Evolutionary conservation across 2,888 invertebrate species (phyloP), one percentile per base, ranked within the genome.

Genomic region (Osmoderma eremita): DNA sequence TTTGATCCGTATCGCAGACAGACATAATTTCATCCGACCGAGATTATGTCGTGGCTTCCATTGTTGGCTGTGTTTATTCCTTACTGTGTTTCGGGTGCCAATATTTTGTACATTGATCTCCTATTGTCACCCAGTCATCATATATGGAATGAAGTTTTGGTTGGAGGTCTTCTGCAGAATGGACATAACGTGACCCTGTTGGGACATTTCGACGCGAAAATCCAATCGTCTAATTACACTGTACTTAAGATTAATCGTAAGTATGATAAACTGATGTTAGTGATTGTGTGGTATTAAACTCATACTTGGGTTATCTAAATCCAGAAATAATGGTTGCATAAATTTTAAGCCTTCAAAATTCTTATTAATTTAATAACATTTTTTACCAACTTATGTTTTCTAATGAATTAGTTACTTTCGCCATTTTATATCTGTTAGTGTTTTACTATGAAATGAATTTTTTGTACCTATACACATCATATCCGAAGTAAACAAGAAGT

Each of bases 181-280:
- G 70, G 71, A 17, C 71, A 72, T 17, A 72, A 72, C 39, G 63
- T 72, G 0, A 72, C 72, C 2, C 20, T 70, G 30, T 10, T 72
- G 8, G 63, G 68, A 1, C 67, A 68, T 22, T 67, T 67, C 36
- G 30, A 20, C 15, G 20, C 58, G 1, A 67, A 51, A 17, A 18
- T 56, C n/a, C 63, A 61, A 22, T 61, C 45, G 4, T 42, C 61
- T 10, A 72, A 71, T 62, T 71, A 67, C 41, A 69, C 70, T 1
- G 58, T 71, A n/a, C 13, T 70, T 13, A 24, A 62, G 6, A n/a
- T 72, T 0, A 56, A 67, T 39, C 70, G 70, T 70, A 62, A 53
- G 45, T 45, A 24, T n/a, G n/a, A n/a, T n/a, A 17, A 42, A n/a
- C n/a, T 13, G 17, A 8, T 13, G 3, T 45, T 0, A 10, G 10